These are phyloP conservation scores for Notolepis coatsorum DNA, from an alignment of 2,797 vertebrate genomes.

Conservation along the genomic window DNA sequence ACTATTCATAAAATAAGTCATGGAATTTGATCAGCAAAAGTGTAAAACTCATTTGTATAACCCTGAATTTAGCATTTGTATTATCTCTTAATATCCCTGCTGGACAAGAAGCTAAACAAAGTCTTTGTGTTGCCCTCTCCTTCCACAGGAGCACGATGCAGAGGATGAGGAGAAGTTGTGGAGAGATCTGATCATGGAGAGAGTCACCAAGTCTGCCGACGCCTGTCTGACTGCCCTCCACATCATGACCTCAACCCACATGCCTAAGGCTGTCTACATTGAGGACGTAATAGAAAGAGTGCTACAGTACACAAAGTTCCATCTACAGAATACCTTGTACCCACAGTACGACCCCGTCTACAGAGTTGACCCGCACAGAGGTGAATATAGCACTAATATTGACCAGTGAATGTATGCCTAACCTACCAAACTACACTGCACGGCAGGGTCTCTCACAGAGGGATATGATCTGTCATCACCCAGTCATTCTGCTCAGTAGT, in stretches of 20 bases:
- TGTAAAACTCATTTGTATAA: no score
- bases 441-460: no score
- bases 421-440: no score
- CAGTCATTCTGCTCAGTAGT: no score
- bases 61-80: no score
- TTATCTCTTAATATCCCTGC: background rate
- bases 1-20: no score
- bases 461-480: no score
- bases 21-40: no score
- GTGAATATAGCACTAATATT: constrained; percentile 78
- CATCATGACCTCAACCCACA: constrained; percentile 97
- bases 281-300: constrained; percentile 98
- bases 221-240: constrained; percentile 96
- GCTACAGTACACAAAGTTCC: constrained; percentile 97
- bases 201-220: constrained; percentile 98
- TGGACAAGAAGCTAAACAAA: background rate
- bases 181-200: constrained; percentile 98
- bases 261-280: constrained; percentile 99
- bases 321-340: constrained; percentile 97
- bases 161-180: constrained; percentile 97
- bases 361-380: constrained; percentile 94
- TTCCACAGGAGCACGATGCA: constrained; percentile 93
- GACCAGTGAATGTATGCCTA: no score
- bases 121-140: background rate
- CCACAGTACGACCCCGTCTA: constrained; percentile 98